Percentiles rank a stretch among this genome's conserved stretches.
phyloP scores from a whole-genome alignment of 2,113 vertebrate genomes.

The Colinus virginianus region DNA sequence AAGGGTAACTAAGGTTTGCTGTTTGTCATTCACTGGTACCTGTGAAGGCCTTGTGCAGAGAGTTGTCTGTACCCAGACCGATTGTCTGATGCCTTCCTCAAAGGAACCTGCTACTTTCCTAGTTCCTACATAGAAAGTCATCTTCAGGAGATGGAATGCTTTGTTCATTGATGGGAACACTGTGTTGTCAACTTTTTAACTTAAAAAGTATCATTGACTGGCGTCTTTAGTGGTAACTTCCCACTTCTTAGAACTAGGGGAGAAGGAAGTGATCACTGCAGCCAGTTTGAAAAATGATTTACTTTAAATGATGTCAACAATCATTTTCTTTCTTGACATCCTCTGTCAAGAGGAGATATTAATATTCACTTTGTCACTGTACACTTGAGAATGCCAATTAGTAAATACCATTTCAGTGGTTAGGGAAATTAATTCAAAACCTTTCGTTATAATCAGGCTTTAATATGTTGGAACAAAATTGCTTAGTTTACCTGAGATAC shows the following conservation, averaged over 20 bases:
- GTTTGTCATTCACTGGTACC: background rate
- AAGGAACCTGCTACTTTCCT: background rate
- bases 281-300: background rate
- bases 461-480: background rate
- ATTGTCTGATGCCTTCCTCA: background rate
- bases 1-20: background rate
- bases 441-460: conserved; percentile 4
- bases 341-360: background rate
- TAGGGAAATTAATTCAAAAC: conserved; percentile 25
- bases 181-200: background rate
- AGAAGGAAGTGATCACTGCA: background rate
- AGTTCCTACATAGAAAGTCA: background rate
- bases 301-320: background rate
- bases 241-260: background rate
- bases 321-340: background rate
- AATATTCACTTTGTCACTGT: background rate
- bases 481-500: conserved; percentile 6
- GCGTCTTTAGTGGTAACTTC: background rate
- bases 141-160: background rate
- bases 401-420: background rate
- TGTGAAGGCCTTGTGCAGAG: background rate
- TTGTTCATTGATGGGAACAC: background rate
- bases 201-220: background rate
- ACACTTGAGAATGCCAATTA: background rate
- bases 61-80: background rate